phyloP scores from a whole-genome alignment of 2,888 invertebrate species.

The Cryptophagus acutangulus region DNA sequence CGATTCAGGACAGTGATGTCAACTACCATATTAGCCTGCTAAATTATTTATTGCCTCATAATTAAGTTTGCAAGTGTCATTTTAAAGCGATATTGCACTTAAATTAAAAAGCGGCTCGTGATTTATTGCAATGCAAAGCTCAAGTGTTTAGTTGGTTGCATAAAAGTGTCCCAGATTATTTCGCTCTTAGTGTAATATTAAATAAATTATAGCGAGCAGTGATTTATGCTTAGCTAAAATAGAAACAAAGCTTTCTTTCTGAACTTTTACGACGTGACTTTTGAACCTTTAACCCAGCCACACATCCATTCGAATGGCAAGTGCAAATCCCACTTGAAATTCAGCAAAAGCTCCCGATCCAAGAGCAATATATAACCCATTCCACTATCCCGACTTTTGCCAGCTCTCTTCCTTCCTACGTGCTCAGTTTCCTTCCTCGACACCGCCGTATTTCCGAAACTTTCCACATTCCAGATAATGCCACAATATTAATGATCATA shows the following conservation, averaged over 20 bases:
- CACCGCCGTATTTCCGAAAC: slow-evolving; percentile 38
- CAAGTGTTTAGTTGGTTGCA: background rate
- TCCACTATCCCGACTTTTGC: slow-evolving; percentile 30
- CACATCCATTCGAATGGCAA: slow-evolving; percentile 12
- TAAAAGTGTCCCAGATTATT: too few species aligned
- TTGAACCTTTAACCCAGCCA: slow-evolving; percentile 12
- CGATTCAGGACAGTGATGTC: slow-evolving; percentile 34
- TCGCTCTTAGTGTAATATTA: too few species aligned
- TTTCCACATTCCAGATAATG: slow-evolving; percentile 37
- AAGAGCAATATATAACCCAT: slow-evolving; percentile 39
- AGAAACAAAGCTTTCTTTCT: too few species aligned
- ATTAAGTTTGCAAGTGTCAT: slow-evolving; percentile 33
- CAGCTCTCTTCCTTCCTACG: slow-evolving; percentile 42
- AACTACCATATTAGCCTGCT: slow-evolving; percentile 34
- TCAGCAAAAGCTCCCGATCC: slow-evolving; percentile 36
- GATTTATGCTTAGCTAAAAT: too few species aligned
- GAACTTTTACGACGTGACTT: slow-evolving; percentile 5
- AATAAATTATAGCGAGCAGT: too few species aligned
- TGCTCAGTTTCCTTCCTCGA: slow-evolving; percentile 39
- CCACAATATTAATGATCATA: slow-evolving; percentile 41
- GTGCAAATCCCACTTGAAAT: slow-evolving; percentile 39
- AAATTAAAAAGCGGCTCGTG: too few species aligned
- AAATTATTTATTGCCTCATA: slow-evolving; percentile 38
- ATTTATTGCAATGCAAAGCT: too few species aligned
- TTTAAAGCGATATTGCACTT: slow-evolving; percentile 2